Evolutionary conservation across 2,797 vertebrate genomes (phyloP).

Genomic region (Thripadectes ignobilis): DNA sequence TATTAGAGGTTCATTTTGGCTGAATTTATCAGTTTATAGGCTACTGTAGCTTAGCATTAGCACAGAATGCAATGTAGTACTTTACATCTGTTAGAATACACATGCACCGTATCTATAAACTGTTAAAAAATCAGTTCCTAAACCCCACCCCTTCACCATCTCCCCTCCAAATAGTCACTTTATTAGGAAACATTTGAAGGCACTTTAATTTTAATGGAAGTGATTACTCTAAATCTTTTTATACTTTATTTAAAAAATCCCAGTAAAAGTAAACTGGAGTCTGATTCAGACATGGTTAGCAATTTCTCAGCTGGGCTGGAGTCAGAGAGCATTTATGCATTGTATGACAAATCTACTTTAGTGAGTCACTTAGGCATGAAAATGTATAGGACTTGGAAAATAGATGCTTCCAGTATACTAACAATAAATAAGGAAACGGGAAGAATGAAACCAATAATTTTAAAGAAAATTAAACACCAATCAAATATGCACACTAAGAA

Average conservation of each 20-base stretch:
- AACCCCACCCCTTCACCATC: background rate
- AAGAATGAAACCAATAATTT: slow-evolving; percentile 2
- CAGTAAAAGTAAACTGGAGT: background rate
- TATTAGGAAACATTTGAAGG: slow-evolving; percentile 13
- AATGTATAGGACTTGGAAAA: background rate
- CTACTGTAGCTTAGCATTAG: slow-evolving; percentile 56
- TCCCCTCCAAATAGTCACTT: slow-evolving; percentile 3
- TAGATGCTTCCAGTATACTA: background rate
- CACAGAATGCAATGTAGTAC: slow-evolving; percentile 45
- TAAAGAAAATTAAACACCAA: slow-evolving; percentile 14
- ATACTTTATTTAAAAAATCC: background rate
- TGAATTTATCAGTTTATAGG: slow-evolving; percentile 55
- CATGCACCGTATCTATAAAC: slow-evolving; percentile 35
- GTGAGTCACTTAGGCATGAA: background rate
- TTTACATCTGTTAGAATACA: slow-evolving; percentile 56
- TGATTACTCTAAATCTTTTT: slow-evolving; percentile 4
- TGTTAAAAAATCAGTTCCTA: slow-evolving; percentile 18
- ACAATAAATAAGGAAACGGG: background rate
- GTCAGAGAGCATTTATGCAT: background rate
- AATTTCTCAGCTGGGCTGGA: slow-evolving; percentile 19
- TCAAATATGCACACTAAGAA: slow-evolving; percentile 58
- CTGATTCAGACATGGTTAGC: slow-evolving; percentile 1
- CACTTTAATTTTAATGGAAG: slow-evolving; percentile 35
- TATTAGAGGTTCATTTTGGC: slow-evolving; percentile 39
- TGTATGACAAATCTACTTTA: slow-evolving; percentile 17